Evolutionary conservation across 2,888 invertebrate species (phyloP), one percentile per base, ranked within the genome.

Genomic region (Hylaea fasciaria): DNA sequence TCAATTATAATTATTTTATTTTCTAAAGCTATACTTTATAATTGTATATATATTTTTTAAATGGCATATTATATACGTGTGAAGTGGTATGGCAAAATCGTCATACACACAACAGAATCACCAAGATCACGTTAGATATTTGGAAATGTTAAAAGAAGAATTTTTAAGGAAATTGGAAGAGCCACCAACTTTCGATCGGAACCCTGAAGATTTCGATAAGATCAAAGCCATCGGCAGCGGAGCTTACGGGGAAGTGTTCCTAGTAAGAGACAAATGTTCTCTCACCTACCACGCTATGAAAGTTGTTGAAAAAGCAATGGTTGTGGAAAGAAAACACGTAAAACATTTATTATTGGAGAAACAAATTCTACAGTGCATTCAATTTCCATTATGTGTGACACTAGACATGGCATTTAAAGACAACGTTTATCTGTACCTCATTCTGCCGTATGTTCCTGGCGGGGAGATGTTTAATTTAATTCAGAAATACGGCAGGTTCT

Each of bases 281-380:
- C 93, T 94, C 10, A 87, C 89, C n/a, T 96, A 94, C 78, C 96
- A 94, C 82, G 98, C 98, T 3, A 96, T 98, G 93, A 98, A 99
- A 92, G 94, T 97, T 53, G 93, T 98, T 68, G 95, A 96, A 64
- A 98, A 98, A 88, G 93, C 93, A 51, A 94, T 96, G 79, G 95
- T 98, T 13, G 95, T 98, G n/a, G 96, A 96, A 84, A 94, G 95
- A 76, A 97, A 97, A 81, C 97, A 98, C 84, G 94, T 98, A n/a
- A 94, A 94, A 64, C 97, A 99, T 87, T 96, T 98, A 14, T 87
- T 96, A 74, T 95, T 96, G 75, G 99, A 99, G 86, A 98, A 98
- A 81, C 94, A 95, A 77, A 96, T 99, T 62, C 93, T 98, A 65
- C 95, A 96, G 77, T 94, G 96, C 50, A 93, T 98, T 55, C 93